Evolutionary conservation across 1,140 invertebrate genomes (phyloP), one percentile per base, ranked within the genome.

Genomic region (Tigriopus japonicus): DNA sequence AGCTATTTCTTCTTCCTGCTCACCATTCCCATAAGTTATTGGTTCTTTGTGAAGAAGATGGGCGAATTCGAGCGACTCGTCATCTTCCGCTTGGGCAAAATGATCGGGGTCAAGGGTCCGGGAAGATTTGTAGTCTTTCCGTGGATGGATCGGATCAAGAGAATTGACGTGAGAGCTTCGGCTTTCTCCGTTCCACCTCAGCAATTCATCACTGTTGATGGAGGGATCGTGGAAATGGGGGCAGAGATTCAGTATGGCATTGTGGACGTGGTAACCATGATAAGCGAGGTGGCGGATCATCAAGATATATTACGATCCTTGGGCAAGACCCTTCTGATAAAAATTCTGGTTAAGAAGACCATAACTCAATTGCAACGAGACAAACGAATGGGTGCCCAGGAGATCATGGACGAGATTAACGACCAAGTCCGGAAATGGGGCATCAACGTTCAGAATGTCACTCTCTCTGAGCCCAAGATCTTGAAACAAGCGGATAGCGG

Each of bases 361-460:
- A 15, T 58, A 3, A 23, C 15, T 10, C 55, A 58, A n/a, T 15
- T 58, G 15, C 28, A 58, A 42, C 35, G 41, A 42, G 55, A 58
- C 10, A 51, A 35, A 52, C 15, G 58, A 17, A 60, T 51, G 13
- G 15, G 42, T 5, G 58, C 58, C 15, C 42, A 17, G 10, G 58
- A 60, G 15, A 60, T 60, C 23, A 21, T 21, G 23, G 45, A 60
- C 10, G 58, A 60, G 7, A 17, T 60, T 5, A 60, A 60, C 23
- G 41, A 52, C 12, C 58, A 60, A 54, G 58, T 60, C 15, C n/a
- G 58, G 17, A 60, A 60, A 60, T 60, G 58, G 58, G 58, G 58
- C 6, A 60, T 60, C 13, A 45, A 60, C 28, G 42, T 60, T 6
- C 42, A 52, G 28, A 42, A 10, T 6, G 58, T 60, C 3, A 51